These are phyloP conservation scores for Otolemur crassicaudatus DNA, from an alignment of 2,797 vertebrate species.

Conservation along the genomic window DNA sequence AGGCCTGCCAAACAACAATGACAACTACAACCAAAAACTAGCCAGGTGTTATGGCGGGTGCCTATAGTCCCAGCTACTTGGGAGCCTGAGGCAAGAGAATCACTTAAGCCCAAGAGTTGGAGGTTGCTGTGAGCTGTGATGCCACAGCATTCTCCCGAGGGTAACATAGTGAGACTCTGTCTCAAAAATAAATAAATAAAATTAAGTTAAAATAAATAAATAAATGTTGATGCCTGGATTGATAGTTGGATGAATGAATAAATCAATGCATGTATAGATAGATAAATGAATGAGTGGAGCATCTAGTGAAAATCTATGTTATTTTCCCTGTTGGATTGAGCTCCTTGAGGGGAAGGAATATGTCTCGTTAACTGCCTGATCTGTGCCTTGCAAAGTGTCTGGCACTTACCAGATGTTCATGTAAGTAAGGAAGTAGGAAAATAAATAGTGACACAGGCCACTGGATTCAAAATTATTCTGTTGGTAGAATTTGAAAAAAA, in stretches of 20 bases:
- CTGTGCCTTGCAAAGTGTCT: neutral
- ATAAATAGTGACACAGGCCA: neutral
- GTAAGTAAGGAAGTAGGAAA: neutral
- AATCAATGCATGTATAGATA: neutral
- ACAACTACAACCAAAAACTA: no score
- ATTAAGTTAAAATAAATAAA: no score
- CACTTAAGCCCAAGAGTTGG: no score
- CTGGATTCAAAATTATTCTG: neutral
- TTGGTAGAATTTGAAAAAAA: neutral
- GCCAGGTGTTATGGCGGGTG: no score
- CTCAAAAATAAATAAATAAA: no score
- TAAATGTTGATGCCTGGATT: neutral
- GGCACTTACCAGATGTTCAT: neutral
- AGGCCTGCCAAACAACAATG: no score
- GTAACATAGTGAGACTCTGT: no score
- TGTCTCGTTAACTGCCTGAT: neutral
- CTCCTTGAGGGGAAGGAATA: neutral
- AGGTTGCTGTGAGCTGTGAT: no score
- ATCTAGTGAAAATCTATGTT: neutral
- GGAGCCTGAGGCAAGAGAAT: no score
- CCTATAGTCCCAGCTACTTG: no score
- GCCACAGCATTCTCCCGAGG: no score
- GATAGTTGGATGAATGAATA: neutral
- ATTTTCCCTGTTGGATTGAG: conserved; percentile 24
- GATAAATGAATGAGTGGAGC: neutral